These are phyloP conservation scores for Chrosomus eos DNA, from an alignment of 2,797 vertebrate species.

Conservation along the genomic window DNA sequence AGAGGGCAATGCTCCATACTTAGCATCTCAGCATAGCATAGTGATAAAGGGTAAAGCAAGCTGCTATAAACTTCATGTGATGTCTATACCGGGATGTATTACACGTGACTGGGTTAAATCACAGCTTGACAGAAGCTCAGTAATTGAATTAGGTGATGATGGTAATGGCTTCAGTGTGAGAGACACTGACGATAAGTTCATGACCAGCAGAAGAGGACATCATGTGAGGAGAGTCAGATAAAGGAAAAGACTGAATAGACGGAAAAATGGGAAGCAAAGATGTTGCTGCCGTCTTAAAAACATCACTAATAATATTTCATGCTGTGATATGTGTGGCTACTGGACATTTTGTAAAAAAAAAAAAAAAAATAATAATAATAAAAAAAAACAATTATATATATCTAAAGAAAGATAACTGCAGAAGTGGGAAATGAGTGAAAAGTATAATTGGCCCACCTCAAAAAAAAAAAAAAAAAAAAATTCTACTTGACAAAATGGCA, in stretches of 20 bases:
- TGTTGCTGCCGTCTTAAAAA: neutral
- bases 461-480: no score
- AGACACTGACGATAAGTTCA: neutral
- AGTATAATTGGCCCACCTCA: no score
- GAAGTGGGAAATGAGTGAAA: no score
- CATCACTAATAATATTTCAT: neutral
- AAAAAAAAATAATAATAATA: no score
- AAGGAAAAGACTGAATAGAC: neutral
- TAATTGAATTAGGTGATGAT: neutral
- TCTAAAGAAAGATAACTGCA: no score
- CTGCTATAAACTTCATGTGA: neutral
- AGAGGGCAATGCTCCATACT: slow-evolving; percentile 8
- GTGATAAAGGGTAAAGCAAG: neutral
- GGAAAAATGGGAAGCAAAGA: no score
- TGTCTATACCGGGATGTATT: neutral
- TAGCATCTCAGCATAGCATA: slow-evolving; percentile 22
- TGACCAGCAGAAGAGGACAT: neutral
- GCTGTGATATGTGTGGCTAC: neutral
- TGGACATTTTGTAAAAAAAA: neutral
- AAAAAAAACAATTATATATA: fast-evolving
- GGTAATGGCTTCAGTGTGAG: neutral
- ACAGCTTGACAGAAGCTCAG: neutral
- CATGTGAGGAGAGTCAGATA: neutral
- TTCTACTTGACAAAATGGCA: no score
- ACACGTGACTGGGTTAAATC: neutral